Conservation (phyloP, 2,797 vertebrate genomes). For the Lithobates sylvaticus region DNA sequence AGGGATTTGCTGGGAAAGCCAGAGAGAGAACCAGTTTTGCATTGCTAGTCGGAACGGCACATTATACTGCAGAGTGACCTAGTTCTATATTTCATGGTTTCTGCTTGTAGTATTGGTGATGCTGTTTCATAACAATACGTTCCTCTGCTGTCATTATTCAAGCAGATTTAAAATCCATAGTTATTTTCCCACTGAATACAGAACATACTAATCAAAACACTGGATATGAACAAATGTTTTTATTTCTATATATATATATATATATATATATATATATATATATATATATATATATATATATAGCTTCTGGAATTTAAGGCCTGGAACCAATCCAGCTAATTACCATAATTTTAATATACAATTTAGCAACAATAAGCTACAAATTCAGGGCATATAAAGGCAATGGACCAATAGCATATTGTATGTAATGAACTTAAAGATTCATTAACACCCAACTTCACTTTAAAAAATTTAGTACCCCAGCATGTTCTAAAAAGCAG, state of each 20-base stretch:
- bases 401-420: neutral
- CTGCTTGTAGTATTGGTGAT: neutral
- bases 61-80: conserved; percentile 19
- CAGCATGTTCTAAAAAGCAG: no score
- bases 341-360: neutral
- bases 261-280: no score
- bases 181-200: neutral
- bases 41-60: neutral
- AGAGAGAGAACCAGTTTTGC: conserved; percentile 15
- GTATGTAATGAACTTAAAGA: neutral
- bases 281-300: no score
- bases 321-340: neutral
- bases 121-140: neutral
- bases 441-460: no score
- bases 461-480: no score
- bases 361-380: no score
- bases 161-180: neutral
- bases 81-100: neutral
- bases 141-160: neutral
- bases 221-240: neutral
- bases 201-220: neutral
- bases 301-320: neutral
- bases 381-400: neutral
- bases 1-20: neutral
- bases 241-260: no score